Evolutionary conservation across 2,797 vertebrate species (phyloP), one percentile per base, ranked within the genome.

Genomic region (Anas acuta): DNA sequence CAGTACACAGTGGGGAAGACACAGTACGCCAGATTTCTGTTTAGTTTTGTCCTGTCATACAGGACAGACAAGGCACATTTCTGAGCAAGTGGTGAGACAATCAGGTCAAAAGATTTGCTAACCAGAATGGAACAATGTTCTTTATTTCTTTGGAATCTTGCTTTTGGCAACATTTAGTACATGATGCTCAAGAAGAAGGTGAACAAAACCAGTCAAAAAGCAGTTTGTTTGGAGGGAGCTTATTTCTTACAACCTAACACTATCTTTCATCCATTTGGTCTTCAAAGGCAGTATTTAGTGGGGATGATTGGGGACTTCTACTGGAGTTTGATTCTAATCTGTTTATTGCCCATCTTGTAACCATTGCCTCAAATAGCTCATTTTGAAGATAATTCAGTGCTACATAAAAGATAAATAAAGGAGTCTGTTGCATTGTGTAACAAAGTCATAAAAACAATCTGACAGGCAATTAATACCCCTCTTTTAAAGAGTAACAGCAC

Each of bases 391-490:
- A 84, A 87, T 84, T 78, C 62, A 15, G 3, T 61, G 35, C 49
- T 89, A 92, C 65, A 19, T 54, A 71, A 45, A 28, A 58, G 74
- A 79, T 74, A 82, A 91, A 78, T 81, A 84, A 88, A 84, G 43
- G 22, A 78, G 18, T 90, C 61, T 77, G 35, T 65, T 90, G 47
- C 49, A 35, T 43, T 91, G 37, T 66, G 60, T 91, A 83, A 90
- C 67, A 90, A 93, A 81, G 65, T 89, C 83, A 57, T 79, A 79
- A 74, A 92, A 96, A 41, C 43, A 82, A 74, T 67, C 39, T 70
- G 80, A 86, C 71, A 77, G 72, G 74, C 64, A 95, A 82, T 74
- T 81, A 93, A 91, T 90, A 56, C 47, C 62, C 7, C 61, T 54
- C 32, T 78, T 41, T 58, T 49, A 14, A 91, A 77, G 18, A 79